phyloP scores from a whole-genome alignment of 2,113 vertebrate species.

The Calidris pugnax region DNA sequence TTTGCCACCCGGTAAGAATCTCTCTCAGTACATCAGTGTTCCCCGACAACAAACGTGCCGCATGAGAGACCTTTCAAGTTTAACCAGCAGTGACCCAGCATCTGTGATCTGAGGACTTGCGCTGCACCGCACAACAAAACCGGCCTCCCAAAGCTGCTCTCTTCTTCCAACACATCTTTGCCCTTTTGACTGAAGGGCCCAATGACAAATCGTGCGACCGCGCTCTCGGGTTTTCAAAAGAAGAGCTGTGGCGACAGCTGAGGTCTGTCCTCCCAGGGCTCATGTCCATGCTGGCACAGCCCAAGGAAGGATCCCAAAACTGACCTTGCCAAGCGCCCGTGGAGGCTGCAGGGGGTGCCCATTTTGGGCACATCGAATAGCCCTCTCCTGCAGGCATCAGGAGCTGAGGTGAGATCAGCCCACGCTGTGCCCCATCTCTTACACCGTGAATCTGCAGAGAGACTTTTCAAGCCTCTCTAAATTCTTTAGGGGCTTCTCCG shows the following conservation, averaged over 20 bases:
- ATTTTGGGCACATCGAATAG: fast-evolving
- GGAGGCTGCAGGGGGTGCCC: neutral
- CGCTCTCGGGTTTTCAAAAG: neutral
- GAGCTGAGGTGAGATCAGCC: neutral
- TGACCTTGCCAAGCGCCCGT: fast-evolving
- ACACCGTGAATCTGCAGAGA: neutral
- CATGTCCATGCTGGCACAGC: neutral
- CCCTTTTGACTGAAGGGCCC: slow-evolving; percentile 7
- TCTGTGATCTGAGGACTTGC: slow-evolving; percentile 12
- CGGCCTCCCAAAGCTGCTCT: neutral
- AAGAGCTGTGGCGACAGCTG: neutral
- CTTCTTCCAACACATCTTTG: neutral
- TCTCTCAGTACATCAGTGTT: neutral
- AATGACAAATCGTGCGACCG: neutral
- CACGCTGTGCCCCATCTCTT: neutral
- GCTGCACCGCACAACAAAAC: slow-evolving; percentile 12
- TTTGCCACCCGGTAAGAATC: neutral
- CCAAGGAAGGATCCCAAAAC: neutral
- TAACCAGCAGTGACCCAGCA: neutral
- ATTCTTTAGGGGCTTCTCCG: slow-evolving; percentile 34
- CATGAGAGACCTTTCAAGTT: slow-evolving; percentile 31
- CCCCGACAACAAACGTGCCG: neutral
- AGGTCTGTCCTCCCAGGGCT: neutral
- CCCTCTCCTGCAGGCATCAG: neutral
- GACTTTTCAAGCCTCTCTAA: neutral